phyloP scores from a whole-genome alignment of 2,888 invertebrate genomes.

The Fragum whitleyi region DNA sequence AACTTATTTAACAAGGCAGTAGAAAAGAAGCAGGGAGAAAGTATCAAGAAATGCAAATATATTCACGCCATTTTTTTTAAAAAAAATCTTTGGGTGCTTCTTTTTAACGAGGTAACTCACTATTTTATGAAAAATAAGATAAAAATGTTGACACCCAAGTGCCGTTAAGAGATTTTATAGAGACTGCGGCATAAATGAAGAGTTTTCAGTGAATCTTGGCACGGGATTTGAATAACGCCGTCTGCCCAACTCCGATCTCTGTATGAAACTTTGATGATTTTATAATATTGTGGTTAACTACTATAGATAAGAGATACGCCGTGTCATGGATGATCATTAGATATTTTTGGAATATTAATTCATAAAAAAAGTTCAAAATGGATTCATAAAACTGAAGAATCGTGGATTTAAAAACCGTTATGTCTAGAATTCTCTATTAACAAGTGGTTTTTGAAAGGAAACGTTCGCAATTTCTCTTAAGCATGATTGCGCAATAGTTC shows the following conservation, averaged over 20 bases:
- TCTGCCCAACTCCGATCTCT: background rate
- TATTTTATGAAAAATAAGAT: background rate
- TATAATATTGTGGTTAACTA: conserved; percentile 4
- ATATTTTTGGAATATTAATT: conserved; percentile 18
- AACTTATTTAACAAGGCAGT: too few relatives aligned
- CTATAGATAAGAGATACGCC: conserved; percentile 1
- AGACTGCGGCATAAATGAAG: background rate
- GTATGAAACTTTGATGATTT: conserved; percentile 25
- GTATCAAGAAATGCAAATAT: too few relatives aligned
- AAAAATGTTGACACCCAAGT: conserved; percentile 29
- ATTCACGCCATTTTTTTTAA: too few relatives aligned
- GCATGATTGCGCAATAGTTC: background rate
- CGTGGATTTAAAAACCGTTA: background rate
- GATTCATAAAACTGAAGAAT: background rate
- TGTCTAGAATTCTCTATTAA: background rate
- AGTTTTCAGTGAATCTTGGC: conserved; percentile 21
- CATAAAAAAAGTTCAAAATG: background rate
- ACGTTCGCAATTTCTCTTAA: background rate
- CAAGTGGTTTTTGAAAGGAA: background rate
- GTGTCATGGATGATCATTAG: conserved; percentile 10
- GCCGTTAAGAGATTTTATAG: conserved; percentile 21
- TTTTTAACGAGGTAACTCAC: background rate
- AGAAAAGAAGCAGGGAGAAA: too few relatives aligned
- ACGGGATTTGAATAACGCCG: background rate
- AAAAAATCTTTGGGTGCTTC: too few relatives aligned